Percentiles rank a stretch among this genome's conserved stretches.
Evolutionary conservation across 2,888 invertebrate species (phyloP).

Genomic region (Pseudococcus viburni): DNA sequence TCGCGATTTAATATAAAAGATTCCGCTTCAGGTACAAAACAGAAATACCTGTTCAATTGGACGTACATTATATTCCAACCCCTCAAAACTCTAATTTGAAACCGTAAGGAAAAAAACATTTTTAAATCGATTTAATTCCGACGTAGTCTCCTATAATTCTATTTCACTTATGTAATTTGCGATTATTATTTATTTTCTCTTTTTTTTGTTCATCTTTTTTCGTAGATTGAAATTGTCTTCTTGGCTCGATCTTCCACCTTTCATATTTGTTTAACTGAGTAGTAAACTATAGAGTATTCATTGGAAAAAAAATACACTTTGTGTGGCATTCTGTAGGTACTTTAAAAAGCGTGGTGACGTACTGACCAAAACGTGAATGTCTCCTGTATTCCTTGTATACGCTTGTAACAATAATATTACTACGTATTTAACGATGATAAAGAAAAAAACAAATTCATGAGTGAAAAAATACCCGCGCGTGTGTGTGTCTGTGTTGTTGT

Average conservation of each 20-base stretch:
- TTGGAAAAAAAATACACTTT: constrained; percentile 57
- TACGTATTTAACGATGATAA: constrained; percentile 22
- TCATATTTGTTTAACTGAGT: constrained; percentile 48
- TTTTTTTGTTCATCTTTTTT: constrained; percentile 12
- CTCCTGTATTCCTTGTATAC: constrained; percentile 43
- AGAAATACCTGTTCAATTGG: neutral
- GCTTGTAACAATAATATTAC: constrained; percentile 41
- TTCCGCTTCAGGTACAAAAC: neutral
- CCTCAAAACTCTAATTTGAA: neutral
- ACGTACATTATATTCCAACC: neutral
- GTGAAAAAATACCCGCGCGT: constrained; percentile 14
- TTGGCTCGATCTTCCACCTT: constrained; percentile 51
- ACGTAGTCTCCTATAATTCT: constrained; percentile 4
- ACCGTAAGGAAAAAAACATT: neutral
- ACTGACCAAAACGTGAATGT: constrained; percentile 77
- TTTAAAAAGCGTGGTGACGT: constrained; percentile 75
- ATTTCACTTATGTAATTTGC: constrained; percentile 57
- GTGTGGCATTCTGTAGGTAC: constrained; percentile 61
- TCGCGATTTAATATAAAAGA: neutral
- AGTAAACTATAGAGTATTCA: constrained; percentile 56
- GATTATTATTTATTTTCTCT: constrained; percentile 64
- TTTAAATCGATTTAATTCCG: constrained; percentile 1
- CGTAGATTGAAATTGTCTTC: constrained; percentile 53
- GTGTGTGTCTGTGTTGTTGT: constrained; percentile 20
- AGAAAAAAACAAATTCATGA: neutral